Evolutionary conservation across 2,113 vertebrate genomes (phyloP).

Genomic region (Axis porcinus): DNA sequence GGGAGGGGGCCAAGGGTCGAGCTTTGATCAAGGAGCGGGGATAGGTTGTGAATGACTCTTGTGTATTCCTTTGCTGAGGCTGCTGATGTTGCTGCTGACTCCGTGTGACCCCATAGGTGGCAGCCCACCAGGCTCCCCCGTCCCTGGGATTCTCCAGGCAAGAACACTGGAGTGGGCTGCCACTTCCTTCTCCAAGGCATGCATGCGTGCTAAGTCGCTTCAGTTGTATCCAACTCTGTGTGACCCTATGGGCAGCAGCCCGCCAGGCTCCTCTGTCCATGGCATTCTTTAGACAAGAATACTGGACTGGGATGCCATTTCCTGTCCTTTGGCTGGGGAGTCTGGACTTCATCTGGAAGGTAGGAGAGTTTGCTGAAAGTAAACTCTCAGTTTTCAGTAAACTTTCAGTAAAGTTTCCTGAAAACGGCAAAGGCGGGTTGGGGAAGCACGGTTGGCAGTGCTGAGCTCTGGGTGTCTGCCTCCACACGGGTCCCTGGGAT

Average conservation of each 20-base stretch:
- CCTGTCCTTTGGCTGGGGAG: not conserved
- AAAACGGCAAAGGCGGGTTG: not conserved
- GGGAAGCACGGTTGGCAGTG: not conserved
- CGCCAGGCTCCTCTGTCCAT: not conserved
- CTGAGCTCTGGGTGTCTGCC: not conserved
- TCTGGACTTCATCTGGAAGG: not conserved
- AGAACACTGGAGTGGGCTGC: too few relatives aligned
- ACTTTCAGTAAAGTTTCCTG: not conserved
- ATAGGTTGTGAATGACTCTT: not conserved
- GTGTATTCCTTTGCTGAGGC: too few relatives aligned
- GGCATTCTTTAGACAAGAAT: not conserved
- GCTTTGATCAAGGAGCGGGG: not conserved
- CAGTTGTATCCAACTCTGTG: not conserved
- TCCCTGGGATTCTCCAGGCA: too few relatives aligned
- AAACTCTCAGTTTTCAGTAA: not conserved
- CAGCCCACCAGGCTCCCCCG: too few relatives aligned
- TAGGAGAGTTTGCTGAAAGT: not conserved
- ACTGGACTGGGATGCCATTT: not conserved
- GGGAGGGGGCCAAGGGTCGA: not conserved
- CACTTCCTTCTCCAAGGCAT: too few relatives aligned
- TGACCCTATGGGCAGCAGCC: not conserved
- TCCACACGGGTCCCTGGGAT: rapidly evolving
- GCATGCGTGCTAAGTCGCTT: not conserved
- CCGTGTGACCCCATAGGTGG: too few relatives aligned
- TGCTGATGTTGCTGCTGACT: not conserved